Percentiles rank a stretch among this genome's conserved stretches.
Conservation (phyloP, 2,113 vertebrate genomes). For the Girardinichthys multiradiatus region DNA sequence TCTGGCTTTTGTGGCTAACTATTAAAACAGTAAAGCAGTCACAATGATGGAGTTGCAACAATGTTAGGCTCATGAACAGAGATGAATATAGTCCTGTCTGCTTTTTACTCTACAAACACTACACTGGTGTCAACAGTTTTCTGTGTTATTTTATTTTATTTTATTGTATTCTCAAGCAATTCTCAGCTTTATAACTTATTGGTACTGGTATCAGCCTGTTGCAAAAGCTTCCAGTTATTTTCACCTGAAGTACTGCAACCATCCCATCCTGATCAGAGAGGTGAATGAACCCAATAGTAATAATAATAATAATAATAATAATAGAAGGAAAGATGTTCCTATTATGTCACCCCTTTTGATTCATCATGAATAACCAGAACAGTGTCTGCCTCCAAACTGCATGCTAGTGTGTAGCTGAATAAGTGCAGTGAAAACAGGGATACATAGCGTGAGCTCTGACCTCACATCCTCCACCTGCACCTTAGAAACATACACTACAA, state of each 20-base stretch:
- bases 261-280: not conserved
- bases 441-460: too few relatives aligned
- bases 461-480: not conserved
- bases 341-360: not conserved
- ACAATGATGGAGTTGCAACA: not conserved
- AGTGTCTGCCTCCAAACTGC: not conserved
- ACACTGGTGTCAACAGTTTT: not conserved
- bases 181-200: not conserved
- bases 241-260: not conserved
- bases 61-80: not conserved
- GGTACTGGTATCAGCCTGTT: not conserved
- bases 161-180: too few relatives aligned
- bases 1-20: not conserved
- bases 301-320: too few relatives aligned
- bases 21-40: conserved; percentile 14
- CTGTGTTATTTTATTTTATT: not conserved
- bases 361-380: not conserved
- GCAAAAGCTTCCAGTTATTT: not conserved
- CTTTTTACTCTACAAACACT: not conserved
- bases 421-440: not conserved
- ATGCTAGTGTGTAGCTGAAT: not conserved
- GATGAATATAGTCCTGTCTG: not conserved
- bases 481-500: not conserved
- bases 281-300: not conserved
- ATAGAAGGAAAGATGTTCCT: too few relatives aligned